A percentile compares a stretch with the other conserved stretches of the same genome.
Conservation (phyloP, 2,797 vertebrate species). For the Molothrus aeneus region DNA sequence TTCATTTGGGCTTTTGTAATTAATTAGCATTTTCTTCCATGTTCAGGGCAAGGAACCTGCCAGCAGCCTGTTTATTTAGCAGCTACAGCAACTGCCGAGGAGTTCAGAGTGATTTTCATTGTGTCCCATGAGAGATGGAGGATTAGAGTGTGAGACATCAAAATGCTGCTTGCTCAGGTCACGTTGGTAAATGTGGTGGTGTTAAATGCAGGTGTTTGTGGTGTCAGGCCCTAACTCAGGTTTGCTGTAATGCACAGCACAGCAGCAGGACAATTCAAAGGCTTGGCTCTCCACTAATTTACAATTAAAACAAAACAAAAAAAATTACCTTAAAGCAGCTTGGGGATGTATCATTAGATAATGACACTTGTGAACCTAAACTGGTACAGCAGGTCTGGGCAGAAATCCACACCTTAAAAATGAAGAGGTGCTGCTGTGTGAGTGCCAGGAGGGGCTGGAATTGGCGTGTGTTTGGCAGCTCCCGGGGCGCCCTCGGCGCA, state of each 20-base stretch:
- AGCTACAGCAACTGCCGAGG: not conserved
- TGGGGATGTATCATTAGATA: not conserved
- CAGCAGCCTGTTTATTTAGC: not conserved
- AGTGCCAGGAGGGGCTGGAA: not conserved
- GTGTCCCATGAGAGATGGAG: not conserved
- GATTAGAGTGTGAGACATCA: not conserved
- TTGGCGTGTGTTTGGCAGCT: not conserved
- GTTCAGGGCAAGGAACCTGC: not conserved
- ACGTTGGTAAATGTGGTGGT: not conserved
- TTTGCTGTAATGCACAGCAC: not conserved
- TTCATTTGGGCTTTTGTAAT: not conserved
- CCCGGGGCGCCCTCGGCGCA: fast-evolving
- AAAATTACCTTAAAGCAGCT: not conserved
- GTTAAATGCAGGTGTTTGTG: not conserved
- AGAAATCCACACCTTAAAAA: slow-evolving; percentile 27
- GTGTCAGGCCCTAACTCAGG: not conserved
- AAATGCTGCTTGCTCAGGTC: not conserved
- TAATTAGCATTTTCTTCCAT: not conserved
- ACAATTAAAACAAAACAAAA: not conserved
- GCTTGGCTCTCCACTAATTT: not conserved
- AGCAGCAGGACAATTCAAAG: not conserved
- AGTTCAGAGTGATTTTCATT: not conserved
- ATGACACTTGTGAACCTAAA: not conserved
- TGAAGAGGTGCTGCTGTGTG: not conserved
- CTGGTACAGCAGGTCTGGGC: slow-evolving; percentile 46